Base-by-base conservation (phyloP, 2,888 invertebrate genomes). In the Mamestra brassicae region DNA sequence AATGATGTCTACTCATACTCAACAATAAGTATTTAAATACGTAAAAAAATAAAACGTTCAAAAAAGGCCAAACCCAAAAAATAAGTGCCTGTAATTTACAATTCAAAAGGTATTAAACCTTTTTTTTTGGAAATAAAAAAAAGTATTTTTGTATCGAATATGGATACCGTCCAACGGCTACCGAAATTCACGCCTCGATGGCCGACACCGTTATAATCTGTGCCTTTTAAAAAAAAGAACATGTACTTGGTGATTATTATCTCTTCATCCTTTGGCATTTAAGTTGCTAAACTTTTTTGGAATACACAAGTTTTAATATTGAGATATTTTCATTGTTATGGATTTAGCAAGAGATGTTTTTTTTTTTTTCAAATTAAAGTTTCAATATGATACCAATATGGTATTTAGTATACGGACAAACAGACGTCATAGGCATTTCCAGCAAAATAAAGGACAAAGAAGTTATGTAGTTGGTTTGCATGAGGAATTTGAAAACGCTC, bases 131-230 rank as follows among this genome's bases (percentile, higher is more conserved):
- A 54, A 1, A 54, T 26, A 71, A 79, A 73, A 79, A 73, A 75
- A 77, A 72, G 73, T 82, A 78, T 81, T 86, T 81, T 85, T 79
- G 69, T 64, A 75, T 82, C 85, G 82, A 85, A 71, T 78, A 76
- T 71, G 50, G 82, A 84, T 86, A 87, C 87, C 79, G 83, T 87
- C 90, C 90, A 90, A 90, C 86, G 77, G 92, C 93, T 93, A 92
- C 93, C 91, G 92, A 93, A 91, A 88, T 92, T 92, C 81, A 84
- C 83, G 80, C 80, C 71, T 80, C 85, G 66, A 78, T 87, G 84
- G 85, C 80, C 76, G 69, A 74, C 72, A 81, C 91, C 88, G 91
- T 92, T 92, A 92, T 91, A 92, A 93, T 92, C 90, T 88, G 87
- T 87, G 84, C 85, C 89, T 89, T 89, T 90, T 8, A n/a, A 6